These are phyloP conservation scores for Pelodytes ibericus DNA, from an alignment of 2,797 vertebrate genomes.

Conservation along the genomic window DNA sequence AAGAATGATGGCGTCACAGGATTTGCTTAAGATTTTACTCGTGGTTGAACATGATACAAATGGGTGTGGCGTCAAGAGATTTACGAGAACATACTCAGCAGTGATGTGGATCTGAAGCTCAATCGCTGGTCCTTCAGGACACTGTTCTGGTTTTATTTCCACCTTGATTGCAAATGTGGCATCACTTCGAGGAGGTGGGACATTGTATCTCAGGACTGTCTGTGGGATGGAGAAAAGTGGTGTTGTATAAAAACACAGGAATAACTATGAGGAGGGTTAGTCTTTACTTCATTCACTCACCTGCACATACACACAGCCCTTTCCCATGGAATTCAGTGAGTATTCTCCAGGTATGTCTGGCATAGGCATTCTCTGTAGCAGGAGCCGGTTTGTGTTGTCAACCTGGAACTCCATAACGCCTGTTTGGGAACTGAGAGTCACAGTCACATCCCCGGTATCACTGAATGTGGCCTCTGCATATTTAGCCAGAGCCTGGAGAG, in stretches of 20 bases:
- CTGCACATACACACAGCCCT: constrained; percentile 77
- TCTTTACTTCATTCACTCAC: constrained; percentile 62
- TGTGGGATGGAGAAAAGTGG: constrained; percentile 39
- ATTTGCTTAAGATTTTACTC: no score
- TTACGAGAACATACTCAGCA: constrained; percentile 28
- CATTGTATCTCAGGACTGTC: constrained; percentile 65
- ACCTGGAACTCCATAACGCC: constrained; percentile 71
- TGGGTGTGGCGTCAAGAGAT: neutral
- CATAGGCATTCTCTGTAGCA: constrained; percentile 77
- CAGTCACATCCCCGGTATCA: constrained; percentile 62
- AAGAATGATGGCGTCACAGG: no score
- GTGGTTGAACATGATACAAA: no score
- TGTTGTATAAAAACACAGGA: neutral
- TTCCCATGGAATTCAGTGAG: constrained; percentile 68
- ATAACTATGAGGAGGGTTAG: neutral
- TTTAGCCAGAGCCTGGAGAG: constrained; percentile 82
- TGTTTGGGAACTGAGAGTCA: constrained; percentile 71
- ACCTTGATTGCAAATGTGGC: constrained; percentile 62
- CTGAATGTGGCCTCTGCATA: constrained; percentile 77
- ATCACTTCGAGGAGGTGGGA: constrained; percentile 52
- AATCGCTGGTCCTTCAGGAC: constrained; percentile 15
- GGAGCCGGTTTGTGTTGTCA: constrained; percentile 75
- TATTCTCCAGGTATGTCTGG: constrained; percentile 73
- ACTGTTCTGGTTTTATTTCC: constrained; percentile 48
- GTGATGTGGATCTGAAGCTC: constrained; percentile 36